Base-by-base conservation (phyloP, 2,113 vertebrate genomes). In the Platichthys flesus region DNA sequence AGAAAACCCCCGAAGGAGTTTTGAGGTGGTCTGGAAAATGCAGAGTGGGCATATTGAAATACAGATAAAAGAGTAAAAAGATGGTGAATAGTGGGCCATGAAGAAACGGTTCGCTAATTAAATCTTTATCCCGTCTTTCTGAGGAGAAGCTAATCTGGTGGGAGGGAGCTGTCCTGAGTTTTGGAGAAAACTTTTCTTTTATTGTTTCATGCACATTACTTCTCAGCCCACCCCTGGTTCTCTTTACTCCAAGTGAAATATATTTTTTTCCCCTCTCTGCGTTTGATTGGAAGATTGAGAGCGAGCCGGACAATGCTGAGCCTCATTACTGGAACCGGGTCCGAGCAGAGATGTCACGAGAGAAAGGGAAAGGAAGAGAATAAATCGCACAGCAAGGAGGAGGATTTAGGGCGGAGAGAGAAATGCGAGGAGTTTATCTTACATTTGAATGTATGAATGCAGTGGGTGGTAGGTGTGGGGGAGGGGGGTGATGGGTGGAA, bases 21-120 rank as follows among this genome's bases (percentile, higher is more conserved):
- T 85, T 74, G 21, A 82, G 82, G 88, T 89, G 92, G 88, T 89
- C 83, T 81, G 73, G 70, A 88, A 91, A 89, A 85, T 81, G 89
- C 76, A 26, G 85, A 91, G 76, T 82, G 72, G 79, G 76, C 85
- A 89, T 83, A 82, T 86, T 89, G 80, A 87, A 88, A 84, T 71
- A 42, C 82, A 83, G 81, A 90, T 88, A 88, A 91, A 92, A 86
- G 85, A 54, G 37, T 1, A 78, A 67, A 62, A 54, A 37, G 55
- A 23, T 75, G 49, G 59, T 78, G 81, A 88, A 86, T 64, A 45
- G 78, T 62, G 56, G 45, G 75, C 79, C 49, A 8, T 26, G 82
- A 66, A 83, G 51, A 78, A 85, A 81, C 71, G 78, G 76, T 79
- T 62, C 62, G 66, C 83, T 89, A 93, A 92, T 93, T 93, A 91